Percentiles rank a stretch among this genome's conserved stretches.
Conservation (phyloP, 2,888 invertebrate genomes). For the Lasioglossum malachurum region DNA sequence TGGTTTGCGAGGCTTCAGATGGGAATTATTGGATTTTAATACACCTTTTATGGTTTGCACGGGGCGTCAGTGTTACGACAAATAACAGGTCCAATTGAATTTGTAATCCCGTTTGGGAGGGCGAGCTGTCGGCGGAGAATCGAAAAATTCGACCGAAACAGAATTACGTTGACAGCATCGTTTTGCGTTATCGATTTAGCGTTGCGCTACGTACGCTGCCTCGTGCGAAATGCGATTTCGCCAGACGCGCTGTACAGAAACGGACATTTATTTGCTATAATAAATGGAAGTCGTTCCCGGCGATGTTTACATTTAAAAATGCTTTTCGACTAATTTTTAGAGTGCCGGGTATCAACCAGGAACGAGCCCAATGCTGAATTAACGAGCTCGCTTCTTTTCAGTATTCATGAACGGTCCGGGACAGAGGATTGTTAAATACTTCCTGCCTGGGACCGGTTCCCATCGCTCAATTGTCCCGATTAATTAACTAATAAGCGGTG, state of each 20-base stretch:
- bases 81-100: constrained; percentile 37
- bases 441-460: background rate
- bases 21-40: constrained; percentile 45
- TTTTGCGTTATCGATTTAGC: constrained; percentile 28
- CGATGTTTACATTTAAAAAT: constrained; percentile 5
- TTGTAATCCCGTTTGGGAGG: constrained; percentile 18
- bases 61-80: constrained; percentile 16
- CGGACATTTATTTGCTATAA: constrained; percentile 3
- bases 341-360: background rate
- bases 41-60: constrained; percentile 17
- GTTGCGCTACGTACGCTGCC: background rate
- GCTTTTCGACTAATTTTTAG: background rate
- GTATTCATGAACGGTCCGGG: background rate
- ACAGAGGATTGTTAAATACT: background rate
- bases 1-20: constrained; percentile 14
- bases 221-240: background rate
- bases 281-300: constrained; percentile 8
- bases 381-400: background rate
- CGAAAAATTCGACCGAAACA: constrained; percentile 24
- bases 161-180: constrained; percentile 23
- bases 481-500: background rate
- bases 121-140: background rate
- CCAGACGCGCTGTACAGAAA: background rate
- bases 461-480: background rate
- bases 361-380: background rate